Percentiles rank a stretch among this genome's conserved stretches.
phyloP scores from a whole-genome alignment of 2,888 invertebrate species.

The Malachius bipustulatus region DNA sequence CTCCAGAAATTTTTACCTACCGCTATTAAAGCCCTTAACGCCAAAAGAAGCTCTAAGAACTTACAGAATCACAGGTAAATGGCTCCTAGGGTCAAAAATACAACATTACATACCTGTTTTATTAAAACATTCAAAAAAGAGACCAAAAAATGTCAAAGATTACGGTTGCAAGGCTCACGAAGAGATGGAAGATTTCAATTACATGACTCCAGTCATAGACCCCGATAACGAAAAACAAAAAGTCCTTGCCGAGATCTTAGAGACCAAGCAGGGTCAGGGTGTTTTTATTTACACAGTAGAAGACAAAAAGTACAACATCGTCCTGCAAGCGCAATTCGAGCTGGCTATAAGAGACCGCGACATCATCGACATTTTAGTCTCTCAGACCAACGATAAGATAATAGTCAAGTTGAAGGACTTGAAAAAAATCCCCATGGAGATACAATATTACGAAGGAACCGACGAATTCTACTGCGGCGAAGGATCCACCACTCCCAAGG shows the following conservation, averaged over 20 bases:
- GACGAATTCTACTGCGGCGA: slow-evolving; percentile 54
- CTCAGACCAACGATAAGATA: slow-evolving; percentile 63
- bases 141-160: slow-evolving; percentile 32
- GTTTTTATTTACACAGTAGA: slow-evolving; percentile 65
- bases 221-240: slow-evolving; percentile 55
- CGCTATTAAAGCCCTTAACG: slow-evolving; percentile 67
- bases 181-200: slow-evolving; percentile 56
- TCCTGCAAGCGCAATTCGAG: slow-evolving; percentile 62
- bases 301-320: slow-evolving; percentile 61
- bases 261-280: slow-evolving; percentile 44
- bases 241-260: slow-evolving; percentile 48
- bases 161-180: slow-evolving; percentile 59
- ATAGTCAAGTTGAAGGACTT: slow-evolving; percentile 61
- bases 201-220: slow-evolving; percentile 61
- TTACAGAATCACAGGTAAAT: slow-evolving; percentile 68
- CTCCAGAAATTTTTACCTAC: slow-evolving; percentile 73
- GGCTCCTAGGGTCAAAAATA: slow-evolving; percentile 59
- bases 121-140: slow-evolving; percentile 39
- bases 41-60: slow-evolving; percentile 72
- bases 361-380: slow-evolving; percentile 63
- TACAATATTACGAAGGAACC: slow-evolving; percentile 23
- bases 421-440: slow-evolving; percentile 55
- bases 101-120: slow-evolving; percentile 73
- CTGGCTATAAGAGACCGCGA: slow-evolving; percentile 67
- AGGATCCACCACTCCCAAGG: slow-evolving; percentile 53